phyloP scores from a whole-genome alignment of 2,113 vertebrate genomes.

The Clarias magur region DNA sequence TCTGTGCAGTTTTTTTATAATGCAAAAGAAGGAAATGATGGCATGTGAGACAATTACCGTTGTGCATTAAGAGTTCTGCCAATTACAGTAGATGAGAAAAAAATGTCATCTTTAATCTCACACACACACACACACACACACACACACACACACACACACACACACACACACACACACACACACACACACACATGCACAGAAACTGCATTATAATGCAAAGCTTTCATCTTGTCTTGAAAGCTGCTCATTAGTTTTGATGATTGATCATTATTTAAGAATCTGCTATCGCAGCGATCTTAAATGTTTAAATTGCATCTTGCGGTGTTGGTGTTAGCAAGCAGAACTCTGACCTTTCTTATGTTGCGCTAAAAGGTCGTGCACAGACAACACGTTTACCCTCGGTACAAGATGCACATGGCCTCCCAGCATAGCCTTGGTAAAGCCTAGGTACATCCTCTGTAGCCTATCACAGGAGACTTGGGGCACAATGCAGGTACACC shows the following conservation, averaged over 20 bases:
- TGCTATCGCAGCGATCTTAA: slow-evolving; percentile 55
- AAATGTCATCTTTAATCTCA: slow-evolving; percentile 15
- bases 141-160: background rate
- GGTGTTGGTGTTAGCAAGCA: slow-evolving; percentile 2
- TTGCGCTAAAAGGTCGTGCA: background rate
- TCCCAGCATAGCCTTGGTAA: background rate
- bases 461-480: too few relatives aligned
- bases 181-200: slow-evolving; percentile 25
- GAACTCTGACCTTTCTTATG: background rate
- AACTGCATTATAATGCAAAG: slow-evolving; percentile 9
- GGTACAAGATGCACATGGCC: background rate
- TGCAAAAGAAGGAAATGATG: slow-evolving; percentile 44
- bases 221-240: slow-evolving; percentile 52
- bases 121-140: slow-evolving; percentile 28
- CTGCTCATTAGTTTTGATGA: slow-evolving; percentile 60
- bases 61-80: slow-evolving; percentile 61
- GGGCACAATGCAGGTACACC: too few relatives aligned
- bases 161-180: slow-evolving; percentile 12
- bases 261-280: slow-evolving; percentile 66
- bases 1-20: background rate
- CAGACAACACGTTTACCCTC: background rate
- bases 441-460: too few relatives aligned
- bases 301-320: slow-evolving; percentile 56
- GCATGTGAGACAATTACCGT: slow-evolving; percentile 24
- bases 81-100: slow-evolving; percentile 59